These are phyloP conservation scores for Eriosoma lanigerum DNA, from an alignment of 1,140 invertebrate species.

Conservation along the genomic window DNA sequence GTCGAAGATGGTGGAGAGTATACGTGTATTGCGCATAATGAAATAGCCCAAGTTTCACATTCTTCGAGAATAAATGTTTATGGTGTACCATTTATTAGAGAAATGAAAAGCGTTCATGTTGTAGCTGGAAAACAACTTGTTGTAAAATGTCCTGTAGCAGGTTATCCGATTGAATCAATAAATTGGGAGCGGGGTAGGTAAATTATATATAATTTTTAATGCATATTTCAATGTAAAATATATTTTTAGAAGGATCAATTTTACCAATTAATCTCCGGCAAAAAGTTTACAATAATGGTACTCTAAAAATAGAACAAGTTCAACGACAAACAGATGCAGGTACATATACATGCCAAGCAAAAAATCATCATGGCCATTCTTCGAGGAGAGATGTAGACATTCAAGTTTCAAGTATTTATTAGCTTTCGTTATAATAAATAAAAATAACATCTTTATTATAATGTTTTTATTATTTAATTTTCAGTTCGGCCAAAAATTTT, in stretches of 20 bases:
- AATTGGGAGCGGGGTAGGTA: slow-evolving; percentile 81
- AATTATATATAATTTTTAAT: background rate
- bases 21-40: slow-evolving; percentile 81
- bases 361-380: slow-evolving; percentile 78
- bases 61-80: slow-evolving; percentile 88
- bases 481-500: slow-evolving; percentile 85
- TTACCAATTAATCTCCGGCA: slow-evolving; percentile 85
- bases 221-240: background rate
- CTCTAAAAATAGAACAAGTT: slow-evolving; percentile 79
- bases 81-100: slow-evolving; percentile 80
- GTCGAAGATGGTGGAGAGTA: slow-evolving; percentile 92
- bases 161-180: slow-evolving; percentile 86
- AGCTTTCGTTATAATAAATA: background rate
- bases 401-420: slow-evolving; percentile 64
- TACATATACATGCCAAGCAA: slow-evolving; percentile 85
- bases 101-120: slow-evolving; percentile 88
- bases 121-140: slow-evolving; percentile 82
- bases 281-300: slow-evolving; percentile 82
- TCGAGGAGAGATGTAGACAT: slow-evolving; percentile 80
- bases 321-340: slow-evolving; percentile 76
- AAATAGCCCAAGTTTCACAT: slow-evolving; percentile 74
- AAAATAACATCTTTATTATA: slow-evolving; percentile 55
- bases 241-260: slow-evolving; percentile 70
- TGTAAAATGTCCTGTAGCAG: slow-evolving; percentile 90
- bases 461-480: slow-evolving; percentile 54